Conservation (phyloP, 1,140 invertebrate species). For the Heliconius nattereri region DNA sequence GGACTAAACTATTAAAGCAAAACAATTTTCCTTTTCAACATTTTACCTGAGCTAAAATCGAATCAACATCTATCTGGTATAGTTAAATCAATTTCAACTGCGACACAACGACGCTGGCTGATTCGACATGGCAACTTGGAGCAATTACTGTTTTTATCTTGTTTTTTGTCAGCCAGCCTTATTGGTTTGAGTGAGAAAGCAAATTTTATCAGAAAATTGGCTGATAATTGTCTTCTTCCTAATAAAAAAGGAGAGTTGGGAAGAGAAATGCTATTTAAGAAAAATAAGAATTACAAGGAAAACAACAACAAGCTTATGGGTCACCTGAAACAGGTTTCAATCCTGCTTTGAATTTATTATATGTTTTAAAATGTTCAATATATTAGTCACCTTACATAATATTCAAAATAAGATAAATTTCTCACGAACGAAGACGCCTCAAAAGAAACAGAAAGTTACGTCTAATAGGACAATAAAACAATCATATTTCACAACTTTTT, state of each 20-base stretch:
- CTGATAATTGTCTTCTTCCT: not conserved
- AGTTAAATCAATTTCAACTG: not conserved
- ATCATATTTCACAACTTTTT: slow-evolving; percentile 19
- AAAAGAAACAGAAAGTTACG: not conserved
- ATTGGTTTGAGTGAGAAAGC: slow-evolving; percentile 11
- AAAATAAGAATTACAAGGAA: no score
- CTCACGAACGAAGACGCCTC: slow-evolving; percentile 8
- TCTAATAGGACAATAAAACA: slow-evolving; percentile 12
- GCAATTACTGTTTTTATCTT: slow-evolving; percentile 13
- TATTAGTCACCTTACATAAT: not conserved
- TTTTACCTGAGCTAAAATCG: not conserved
- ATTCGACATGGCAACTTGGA: slow-evolving; percentile 16
- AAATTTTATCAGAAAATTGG: slow-evolving; percentile 9
- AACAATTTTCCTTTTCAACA: no score
- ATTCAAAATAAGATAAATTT: not conserved
- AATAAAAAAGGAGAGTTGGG: not conserved
- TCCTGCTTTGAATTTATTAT: no score
- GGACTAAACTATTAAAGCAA: no score
- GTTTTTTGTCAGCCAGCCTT: slow-evolving; percentile 7
- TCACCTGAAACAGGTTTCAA: no score
- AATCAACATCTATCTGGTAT: not conserved
- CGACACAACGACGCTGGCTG: not conserved
- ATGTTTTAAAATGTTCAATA: no score
- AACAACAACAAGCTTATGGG: no score
- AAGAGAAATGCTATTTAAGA: not conserved